phyloP scores from a whole-genome alignment of 2,113 vertebrate genomes.

The Aspidoscelis tigris region DNA sequence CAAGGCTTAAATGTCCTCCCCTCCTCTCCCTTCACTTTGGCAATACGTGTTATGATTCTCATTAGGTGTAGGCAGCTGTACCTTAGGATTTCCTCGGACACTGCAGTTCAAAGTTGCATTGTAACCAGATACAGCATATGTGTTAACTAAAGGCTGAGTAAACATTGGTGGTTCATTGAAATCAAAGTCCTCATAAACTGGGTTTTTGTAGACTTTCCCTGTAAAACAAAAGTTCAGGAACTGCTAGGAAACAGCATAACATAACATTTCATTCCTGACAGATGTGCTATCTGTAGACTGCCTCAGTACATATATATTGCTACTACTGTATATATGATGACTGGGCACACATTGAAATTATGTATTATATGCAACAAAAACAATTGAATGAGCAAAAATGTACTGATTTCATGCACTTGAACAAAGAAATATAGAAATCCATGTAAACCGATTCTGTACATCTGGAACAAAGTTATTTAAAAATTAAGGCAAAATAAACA shows the following conservation, averaged over 20 bases:
- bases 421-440: too few species aligned
- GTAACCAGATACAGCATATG: slow-evolving; percentile 91
- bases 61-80: slow-evolving; percentile 58
- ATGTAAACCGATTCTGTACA: too few species aligned
- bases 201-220: slow-evolving; percentile 89
- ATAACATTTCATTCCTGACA: background rate
- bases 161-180: slow-evolving; percentile 91
- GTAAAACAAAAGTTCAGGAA: slow-evolving; percentile 38
- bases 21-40: too few species aligned
- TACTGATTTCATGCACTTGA: too few species aligned
- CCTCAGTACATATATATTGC: too few species aligned
- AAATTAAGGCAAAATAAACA: too few species aligned
- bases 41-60: background rate
- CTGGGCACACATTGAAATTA: too few species aligned
- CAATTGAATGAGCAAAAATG: too few species aligned
- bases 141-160: slow-evolving; percentile 93
- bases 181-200: slow-evolving; percentile 87
- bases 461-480: too few species aligned
- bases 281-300: background rate
- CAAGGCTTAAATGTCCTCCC: too few species aligned
- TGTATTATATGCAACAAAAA: too few species aligned
- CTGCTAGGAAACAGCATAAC: background rate
- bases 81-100: slow-evolving; percentile 94
- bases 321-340: too few species aligned
- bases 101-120: slow-evolving; percentile 95